These are phyloP conservation scores for Ornithoptera alexandrae DNA, from an alignment of 2,888 invertebrate genomes.

Conservation along the genomic window DNA sequence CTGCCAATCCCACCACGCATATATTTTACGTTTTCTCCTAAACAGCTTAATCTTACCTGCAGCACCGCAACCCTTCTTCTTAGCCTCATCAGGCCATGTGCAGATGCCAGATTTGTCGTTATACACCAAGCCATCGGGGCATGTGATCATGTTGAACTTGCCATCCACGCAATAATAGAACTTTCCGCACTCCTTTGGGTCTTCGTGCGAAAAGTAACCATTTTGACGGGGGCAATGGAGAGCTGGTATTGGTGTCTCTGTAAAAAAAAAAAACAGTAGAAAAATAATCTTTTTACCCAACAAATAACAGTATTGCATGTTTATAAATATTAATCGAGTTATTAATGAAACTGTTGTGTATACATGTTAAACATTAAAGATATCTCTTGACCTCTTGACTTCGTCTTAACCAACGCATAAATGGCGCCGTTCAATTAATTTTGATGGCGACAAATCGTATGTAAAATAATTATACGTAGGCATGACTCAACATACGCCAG, in stretches of 20 bases:
- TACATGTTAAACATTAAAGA: too few relatives aligned
- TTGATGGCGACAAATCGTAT: too few relatives aligned
- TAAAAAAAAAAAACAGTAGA: not conserved
- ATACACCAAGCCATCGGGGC: conserved; percentile 92
- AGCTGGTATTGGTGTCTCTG: conserved; percentile 72
- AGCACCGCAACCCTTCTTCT: conserved; percentile 91
- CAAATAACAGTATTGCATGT: too few relatives aligned
- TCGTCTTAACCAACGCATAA: too few relatives aligned
- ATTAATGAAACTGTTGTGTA: too few relatives aligned
- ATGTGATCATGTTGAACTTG: conserved; percentile 93
- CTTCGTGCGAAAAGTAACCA: conserved; percentile 93
- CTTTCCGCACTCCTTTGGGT: conserved; percentile 87
- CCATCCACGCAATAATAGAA: conserved; percentile 95
- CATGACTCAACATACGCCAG: too few relatives aligned
- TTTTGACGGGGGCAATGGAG: conserved; percentile 89
- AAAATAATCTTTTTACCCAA: not conserved
- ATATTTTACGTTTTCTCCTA: too few relatives aligned
- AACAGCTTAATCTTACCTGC: conserved; percentile 74
- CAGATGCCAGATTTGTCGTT: conserved; percentile 94
- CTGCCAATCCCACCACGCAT: too few relatives aligned
- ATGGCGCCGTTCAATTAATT: too few relatives aligned
- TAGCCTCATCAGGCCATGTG: conserved; percentile 95
- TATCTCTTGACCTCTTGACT: too few relatives aligned
- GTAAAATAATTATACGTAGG: too few relatives aligned
- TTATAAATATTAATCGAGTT: too few relatives aligned